Evolutionary conservation across 2,888 invertebrate species (phyloP).

Genomic region (Agrochola circellaris): DNA sequence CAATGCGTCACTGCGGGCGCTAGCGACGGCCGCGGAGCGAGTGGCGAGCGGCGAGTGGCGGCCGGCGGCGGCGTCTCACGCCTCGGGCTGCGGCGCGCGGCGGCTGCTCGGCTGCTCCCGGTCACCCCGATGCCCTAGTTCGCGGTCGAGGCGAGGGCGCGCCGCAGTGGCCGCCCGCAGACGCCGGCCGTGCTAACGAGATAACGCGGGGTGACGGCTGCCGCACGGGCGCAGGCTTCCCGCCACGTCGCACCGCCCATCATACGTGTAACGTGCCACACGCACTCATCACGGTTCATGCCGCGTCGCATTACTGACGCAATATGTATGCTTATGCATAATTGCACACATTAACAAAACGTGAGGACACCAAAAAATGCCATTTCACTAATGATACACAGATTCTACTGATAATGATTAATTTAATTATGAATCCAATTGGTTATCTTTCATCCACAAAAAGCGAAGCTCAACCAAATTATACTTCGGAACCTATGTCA

Average conservation of each 20-base stretch:
- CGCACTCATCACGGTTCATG: slow-evolving; percentile 46
- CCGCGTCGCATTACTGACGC: slow-evolving; percentile 57
- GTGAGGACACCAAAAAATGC: neutral
- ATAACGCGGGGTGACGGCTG: slow-evolving; percentile 71
- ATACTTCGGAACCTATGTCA: neutral
- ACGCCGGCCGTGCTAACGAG: slow-evolving; percentile 75
- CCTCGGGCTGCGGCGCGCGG: slow-evolving; percentile 72
- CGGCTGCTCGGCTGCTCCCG: slow-evolving; percentile 72
- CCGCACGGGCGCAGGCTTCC: slow-evolving; percentile 69
- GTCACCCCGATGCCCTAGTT: slow-evolving; percentile 81
- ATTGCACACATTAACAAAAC: neutral
- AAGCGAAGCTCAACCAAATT: neutral
- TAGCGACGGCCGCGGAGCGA: slow-evolving; percentile 78
- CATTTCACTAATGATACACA: neutral
- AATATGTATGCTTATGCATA: slow-evolving; percentile 50
- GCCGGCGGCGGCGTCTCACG: slow-evolving; percentile 68
- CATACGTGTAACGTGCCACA: slow-evolving; percentile 41
- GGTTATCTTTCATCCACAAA: neutral
- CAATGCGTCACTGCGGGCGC: slow-evolving; percentile 94
- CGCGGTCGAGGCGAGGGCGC: slow-evolving; percentile 76
- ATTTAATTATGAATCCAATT: neutral
- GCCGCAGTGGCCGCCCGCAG: slow-evolving; percentile 77
- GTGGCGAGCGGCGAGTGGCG: slow-evolving; percentile 66
- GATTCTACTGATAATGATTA: neutral
- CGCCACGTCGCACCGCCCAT: slow-evolving; percentile 62